Conservation (phyloP, 2,113 vertebrate species). For the Eurystomus gularis region DNA sequence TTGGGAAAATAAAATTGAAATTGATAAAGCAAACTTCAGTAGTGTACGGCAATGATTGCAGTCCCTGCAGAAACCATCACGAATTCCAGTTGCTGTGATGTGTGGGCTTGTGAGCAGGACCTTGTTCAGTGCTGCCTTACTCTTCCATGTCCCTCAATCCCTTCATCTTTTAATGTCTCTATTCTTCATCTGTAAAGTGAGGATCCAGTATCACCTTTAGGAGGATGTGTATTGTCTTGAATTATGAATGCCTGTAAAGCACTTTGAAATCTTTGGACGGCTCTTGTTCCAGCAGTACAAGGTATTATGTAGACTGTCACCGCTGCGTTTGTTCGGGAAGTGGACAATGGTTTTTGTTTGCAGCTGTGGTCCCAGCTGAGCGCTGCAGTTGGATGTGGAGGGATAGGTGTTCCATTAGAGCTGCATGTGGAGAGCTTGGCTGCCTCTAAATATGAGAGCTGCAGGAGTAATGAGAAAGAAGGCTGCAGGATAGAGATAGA, state of each 20-base stretch:
- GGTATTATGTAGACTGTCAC: not conserved
- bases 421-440: not conserved
- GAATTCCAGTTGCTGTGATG: not conserved
- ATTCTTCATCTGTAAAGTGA: not conserved
- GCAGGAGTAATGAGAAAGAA: not conserved
- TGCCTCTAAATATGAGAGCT: not conserved
- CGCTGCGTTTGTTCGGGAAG: not conserved
- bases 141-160: not conserved
- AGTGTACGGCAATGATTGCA: not conserved
- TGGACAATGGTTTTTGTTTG: not conserved
- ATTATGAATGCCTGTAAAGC: constrained; percentile 19
- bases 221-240: constrained; percentile 2
- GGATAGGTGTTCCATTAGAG: constrained; percentile 11
- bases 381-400: not conserved
- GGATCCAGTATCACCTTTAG: not conserved
- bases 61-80: not conserved
- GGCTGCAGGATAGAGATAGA: not conserved
- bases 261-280: not conserved
- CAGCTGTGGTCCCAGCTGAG: constrained; percentile 4
- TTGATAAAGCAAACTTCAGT: not conserved
- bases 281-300: not conserved
- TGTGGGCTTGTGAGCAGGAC: not conserved
- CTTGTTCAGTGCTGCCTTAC: not conserved
- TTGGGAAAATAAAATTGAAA: not conserved
- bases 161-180: not conserved